These are phyloP conservation scores for Notodonta dromedarius DNA, from an alignment of 2,888 invertebrate species.

Conservation along the genomic window DNA sequence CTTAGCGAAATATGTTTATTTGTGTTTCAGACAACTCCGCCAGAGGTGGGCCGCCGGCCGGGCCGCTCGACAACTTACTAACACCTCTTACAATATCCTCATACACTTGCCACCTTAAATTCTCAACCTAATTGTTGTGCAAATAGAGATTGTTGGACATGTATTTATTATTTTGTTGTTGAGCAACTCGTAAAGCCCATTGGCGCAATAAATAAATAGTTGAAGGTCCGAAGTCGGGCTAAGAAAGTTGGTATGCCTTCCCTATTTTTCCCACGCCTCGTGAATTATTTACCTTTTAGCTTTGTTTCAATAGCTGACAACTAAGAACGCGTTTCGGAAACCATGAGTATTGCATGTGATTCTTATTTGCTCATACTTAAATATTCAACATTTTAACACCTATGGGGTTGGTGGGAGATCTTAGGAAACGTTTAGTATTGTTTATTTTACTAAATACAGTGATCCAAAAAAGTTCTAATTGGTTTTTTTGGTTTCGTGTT, in stretches of 20 bases:
- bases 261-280: constrained; percentile 60
- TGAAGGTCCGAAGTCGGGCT: constrained; percentile 63
- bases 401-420: no score
- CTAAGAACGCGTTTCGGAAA: constrained; percentile 28
- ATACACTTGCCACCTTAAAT: constrained; percentile 8
- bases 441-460: no score
- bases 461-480: background rate
- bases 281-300: constrained; percentile 64
- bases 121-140: constrained; percentile 26
- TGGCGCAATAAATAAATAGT: constrained; percentile 76
- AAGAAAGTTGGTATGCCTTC: constrained; percentile 53
- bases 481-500: background rate
- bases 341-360: constrained; percentile 18
- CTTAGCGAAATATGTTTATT: constrained; percentile 64
- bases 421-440: no score
- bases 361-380: no score
- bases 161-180: constrained; percentile 12
- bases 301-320: constrained; percentile 54
- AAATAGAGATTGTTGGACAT: constrained; percentile 18
- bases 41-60: constrained; percentile 32
- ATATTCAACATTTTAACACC: no score
- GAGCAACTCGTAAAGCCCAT: constrained; percentile 56
- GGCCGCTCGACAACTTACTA: constrained; percentile 42
- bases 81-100: constrained; percentile 32
- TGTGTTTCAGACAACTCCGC: constrained; percentile 51